phyloP scores from a whole-genome alignment of 2,797 vertebrate species.

The Characodon lateralis region DNA sequence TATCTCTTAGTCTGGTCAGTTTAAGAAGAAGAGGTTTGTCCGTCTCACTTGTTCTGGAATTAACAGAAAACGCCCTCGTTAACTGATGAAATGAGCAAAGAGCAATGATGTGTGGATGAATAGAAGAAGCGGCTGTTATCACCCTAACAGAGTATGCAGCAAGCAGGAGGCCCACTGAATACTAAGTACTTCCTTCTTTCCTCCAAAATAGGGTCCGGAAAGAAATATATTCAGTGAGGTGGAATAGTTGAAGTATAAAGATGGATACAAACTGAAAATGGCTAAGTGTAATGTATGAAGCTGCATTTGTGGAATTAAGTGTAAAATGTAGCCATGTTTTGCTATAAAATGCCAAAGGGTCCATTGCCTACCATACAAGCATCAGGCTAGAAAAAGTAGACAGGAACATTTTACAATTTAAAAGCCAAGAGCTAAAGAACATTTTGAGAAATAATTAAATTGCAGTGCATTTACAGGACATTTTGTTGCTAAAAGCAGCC shows the following conservation, averaged over 20 bases:
- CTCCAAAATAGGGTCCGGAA: conserved; percentile 12
- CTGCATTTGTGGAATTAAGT: not conserved
- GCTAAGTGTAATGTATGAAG: not conserved
- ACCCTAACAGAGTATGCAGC: not conserved
- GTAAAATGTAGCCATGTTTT: not conserved
- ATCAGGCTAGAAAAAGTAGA: not conserved
- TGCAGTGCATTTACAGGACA: not conserved
- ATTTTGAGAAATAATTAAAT: not conserved
- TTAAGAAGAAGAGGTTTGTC: conserved; percentile 36
- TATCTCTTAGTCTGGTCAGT: not conserved
- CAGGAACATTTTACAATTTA: not conserved
- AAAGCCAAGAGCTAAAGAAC: not conserved
- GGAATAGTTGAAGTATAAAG: not conserved
- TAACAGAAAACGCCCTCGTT: conserved; percentile 67
- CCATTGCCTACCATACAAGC: not conserved
- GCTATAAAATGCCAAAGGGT: not conserved
- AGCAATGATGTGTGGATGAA: conserved; percentile 23
- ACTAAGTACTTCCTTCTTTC: conserved; percentile 36
- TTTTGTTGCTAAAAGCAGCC: not conserved
- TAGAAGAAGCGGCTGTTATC: conserved; percentile 41
- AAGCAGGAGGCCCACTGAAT: conserved; percentile 40
- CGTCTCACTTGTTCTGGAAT: conserved; percentile 63
- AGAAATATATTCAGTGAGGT: not conserved
- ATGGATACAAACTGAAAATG: not conserved
- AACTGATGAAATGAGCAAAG: conserved; percentile 66